These are phyloP conservation scores for Phrynocephalus vlangalii DNA, from an alignment of 2,797 vertebrate genomes.

Conservation along the genomic window DNA sequence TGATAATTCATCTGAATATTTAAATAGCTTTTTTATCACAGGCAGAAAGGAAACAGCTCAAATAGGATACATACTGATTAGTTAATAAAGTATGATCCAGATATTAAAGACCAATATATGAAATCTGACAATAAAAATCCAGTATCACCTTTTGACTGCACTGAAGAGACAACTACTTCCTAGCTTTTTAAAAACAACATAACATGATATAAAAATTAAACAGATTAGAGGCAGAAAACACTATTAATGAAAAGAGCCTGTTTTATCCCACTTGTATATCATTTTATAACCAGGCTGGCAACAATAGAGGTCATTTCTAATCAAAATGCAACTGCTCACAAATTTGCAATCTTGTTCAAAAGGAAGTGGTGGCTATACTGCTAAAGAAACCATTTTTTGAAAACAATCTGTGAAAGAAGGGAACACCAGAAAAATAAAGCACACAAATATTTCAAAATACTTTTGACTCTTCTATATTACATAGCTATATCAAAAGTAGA, in stretches of 20 bases:
- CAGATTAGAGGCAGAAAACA: background rate
- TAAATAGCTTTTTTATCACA: background rate
- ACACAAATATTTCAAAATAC: too few species aligned
- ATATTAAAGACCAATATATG: constrained; percentile 14
- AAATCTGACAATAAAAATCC: constrained; percentile 7
- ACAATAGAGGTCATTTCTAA: background rate
- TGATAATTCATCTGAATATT: background rate
- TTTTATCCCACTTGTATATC: background rate
- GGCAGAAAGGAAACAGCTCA: background rate
- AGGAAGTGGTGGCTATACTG: too few species aligned
- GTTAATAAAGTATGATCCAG: background rate
- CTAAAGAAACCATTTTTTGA: background rate
- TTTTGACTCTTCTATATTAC: background rate
- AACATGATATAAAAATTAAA: background rate
- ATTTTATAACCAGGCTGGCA: background rate
- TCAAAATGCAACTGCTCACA: background rate
- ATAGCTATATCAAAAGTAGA: background rate
- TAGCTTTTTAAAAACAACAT: background rate
- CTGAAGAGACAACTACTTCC: background rate
- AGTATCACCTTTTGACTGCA: background rate
- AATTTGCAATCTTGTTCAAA: background rate
- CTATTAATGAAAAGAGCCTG: background rate
- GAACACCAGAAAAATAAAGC: background rate
- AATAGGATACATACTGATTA: background rate
- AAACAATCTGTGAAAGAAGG: background rate